Evolutionary conservation across 2,797 vertebrate genomes (phyloP).

Genomic region (Xenopus petersii): DNA sequence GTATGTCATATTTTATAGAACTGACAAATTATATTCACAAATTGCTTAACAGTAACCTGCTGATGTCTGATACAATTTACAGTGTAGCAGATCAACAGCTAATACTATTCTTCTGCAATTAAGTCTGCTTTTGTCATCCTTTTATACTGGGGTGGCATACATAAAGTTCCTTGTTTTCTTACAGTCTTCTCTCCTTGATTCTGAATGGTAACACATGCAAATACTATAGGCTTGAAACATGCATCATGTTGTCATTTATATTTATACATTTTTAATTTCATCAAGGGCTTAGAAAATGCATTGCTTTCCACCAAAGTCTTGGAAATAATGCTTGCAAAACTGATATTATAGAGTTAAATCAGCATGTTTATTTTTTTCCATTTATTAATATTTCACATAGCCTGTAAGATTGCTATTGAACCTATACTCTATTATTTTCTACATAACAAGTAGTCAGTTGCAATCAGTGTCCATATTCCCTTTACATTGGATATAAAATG

Average conservation of each 20-base stretch:
- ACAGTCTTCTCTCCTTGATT: neutral
- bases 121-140: neutral
- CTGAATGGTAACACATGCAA: neutral
- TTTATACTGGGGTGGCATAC: neutral
- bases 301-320: too few species aligned
- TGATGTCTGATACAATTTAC: neutral
- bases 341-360: neutral
- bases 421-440: neutral
- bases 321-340: too few species aligned
- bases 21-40: neutral
- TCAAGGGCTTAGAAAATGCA: too few species aligned
- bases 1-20: neutral
- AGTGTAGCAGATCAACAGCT: neutral
- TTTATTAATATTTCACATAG: conserved; percentile 21
- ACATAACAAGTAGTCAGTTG: neutral
- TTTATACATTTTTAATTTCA: neutral
- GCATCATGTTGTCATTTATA: neutral
- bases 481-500: too few species aligned
- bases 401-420: neutral
- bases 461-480: too few species aligned
- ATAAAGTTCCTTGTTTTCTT: neutral
- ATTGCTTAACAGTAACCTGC: neutral
- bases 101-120: neutral
- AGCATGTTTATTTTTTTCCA: neutral
- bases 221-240: neutral